phyloP scores from a whole-genome alignment of 2,113 vertebrate species.

The Heloderma charlesbogerti region DNA sequence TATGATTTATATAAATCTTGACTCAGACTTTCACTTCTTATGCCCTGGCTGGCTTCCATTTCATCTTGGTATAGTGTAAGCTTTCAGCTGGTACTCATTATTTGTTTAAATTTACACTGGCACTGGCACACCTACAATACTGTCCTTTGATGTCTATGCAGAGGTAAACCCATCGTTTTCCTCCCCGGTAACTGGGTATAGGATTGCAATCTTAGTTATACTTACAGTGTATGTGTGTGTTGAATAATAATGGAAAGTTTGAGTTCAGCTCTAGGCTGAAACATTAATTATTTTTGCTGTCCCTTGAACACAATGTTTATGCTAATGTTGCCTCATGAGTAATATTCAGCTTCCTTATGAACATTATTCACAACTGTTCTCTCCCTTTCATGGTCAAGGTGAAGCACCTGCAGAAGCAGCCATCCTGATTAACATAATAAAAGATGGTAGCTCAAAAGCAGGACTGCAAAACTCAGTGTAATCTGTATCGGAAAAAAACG shows the following conservation, averaged over 20 bases:
- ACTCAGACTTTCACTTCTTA: not conserved
- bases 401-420: conserved; percentile 41
- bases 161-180: too few relatives aligned
- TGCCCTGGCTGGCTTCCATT: too few relatives aligned
- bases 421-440: conserved; percentile 45
- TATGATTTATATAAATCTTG: not conserved
- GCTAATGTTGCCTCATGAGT: conserved; percentile 26
- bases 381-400: conserved; percentile 51
- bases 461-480: not conserved
- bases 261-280: not conserved
- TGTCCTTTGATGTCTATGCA: too few relatives aligned
- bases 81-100: conserved; percentile 14
- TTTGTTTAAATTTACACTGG: not conserved
- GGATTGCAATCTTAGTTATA: not conserved
- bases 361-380: conserved; percentile 35
- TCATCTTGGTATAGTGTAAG: conserved; percentile 23
- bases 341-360: conserved; percentile 39
- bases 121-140: not conserved
- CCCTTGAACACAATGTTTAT: conserved; percentile 30
- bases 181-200: too few relatives aligned
- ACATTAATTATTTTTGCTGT: conserved; percentile 28
- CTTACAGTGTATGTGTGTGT: too few relatives aligned
- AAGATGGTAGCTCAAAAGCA: conserved; percentile 52
- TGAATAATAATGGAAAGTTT: conserved; percentile 30
- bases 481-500: not conserved